A percentile compares a stretch with the other conserved stretches of the same genome.
Conservation (phyloP, 2,113 vertebrate genomes). For the Brachypteracias leptosomus region DNA sequence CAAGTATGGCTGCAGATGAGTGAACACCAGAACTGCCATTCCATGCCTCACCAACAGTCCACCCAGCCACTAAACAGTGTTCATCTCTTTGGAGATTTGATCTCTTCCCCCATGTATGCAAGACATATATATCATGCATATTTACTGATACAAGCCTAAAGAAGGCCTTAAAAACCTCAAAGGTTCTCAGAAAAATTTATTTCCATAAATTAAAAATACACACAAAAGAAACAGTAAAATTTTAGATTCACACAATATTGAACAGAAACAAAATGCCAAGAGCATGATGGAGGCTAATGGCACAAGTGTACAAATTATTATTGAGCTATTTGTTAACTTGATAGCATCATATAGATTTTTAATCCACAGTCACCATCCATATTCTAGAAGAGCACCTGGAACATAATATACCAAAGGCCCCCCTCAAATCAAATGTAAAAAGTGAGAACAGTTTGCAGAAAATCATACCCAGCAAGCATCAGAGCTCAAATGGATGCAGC, state of each 20-base stretch:
- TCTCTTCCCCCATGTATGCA: neutral
- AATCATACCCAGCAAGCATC: neutral
- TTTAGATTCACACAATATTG: slow-evolving; percentile 69
- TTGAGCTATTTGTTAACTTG: slow-evolving; percentile 55
- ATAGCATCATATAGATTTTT: slow-evolving; percentile 56
- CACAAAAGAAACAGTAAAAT: slow-evolving; percentile 57
- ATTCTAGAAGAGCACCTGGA: slow-evolving; percentile 56
- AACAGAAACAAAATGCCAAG: slow-evolving; percentile 69
- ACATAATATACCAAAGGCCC: slow-evolving; percentile 41
- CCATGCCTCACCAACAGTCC: neutral
- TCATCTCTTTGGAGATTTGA: neutral
- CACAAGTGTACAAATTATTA: slow-evolving; percentile 69
- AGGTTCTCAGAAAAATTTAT: slow-evolving; percentile 74
- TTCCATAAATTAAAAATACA: slow-evolving; percentile 80
- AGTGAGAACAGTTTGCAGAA: slow-evolving; percentile 33
- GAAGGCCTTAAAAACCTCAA: neutral
- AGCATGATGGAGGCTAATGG: slow-evolving; percentile 58
- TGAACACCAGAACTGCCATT: neutral
- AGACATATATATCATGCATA: neutral
- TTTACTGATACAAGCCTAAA: neutral
- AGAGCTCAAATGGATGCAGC: neutral
- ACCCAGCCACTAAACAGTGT: neutral
- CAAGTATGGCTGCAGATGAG: neutral
- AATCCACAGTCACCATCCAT: slow-evolving; percentile 57
- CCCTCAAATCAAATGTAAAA: slow-evolving; percentile 17